Evolutionary conservation across 2,797 vertebrate species (phyloP), one percentile per base, ranked within the genome.

Genomic region (Enteromius thamalakanensis): DNA sequence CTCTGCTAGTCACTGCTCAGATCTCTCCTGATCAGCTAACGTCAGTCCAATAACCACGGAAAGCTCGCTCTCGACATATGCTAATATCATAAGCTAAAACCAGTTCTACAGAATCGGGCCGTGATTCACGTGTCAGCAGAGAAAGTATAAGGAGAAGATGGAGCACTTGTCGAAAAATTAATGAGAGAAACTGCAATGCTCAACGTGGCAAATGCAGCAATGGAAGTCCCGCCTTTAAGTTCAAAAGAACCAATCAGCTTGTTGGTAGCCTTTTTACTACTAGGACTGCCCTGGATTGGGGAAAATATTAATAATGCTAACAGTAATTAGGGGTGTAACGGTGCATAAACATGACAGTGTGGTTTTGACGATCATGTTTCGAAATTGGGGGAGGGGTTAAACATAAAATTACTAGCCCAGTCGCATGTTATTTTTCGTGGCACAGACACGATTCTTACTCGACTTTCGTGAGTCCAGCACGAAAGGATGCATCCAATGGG

Each of bases 11-110:
- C 79, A 89, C 85, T 84, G 75, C 86, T 78, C 65, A 90, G 89
- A 91, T 91, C 89, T 89, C 91, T 90, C 88, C 90, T 91, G 79
- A 90, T 89, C 91, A 91, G 89, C 90, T 87, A 90, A 89, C 90
- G 89, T 88, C 90, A 90, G 89, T 82, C 87, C 81, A 83, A 75
- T 67, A 82, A 75, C 79, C 58, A 76, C 17, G 12, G 37, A 76
- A 83, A 80, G 19, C 75, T 51, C 23, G 11, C 75, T 71, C 51
- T 74, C 37, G 10, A 42, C 10, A 23, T 77, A 74, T 81, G 79
- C 79, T 60, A 82, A 85, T 85, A 82, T 82, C 60, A 82, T 53
- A 74, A 49, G 51, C 42, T 77, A 55, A 81, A 76, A 69, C 42
- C 47, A 69, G 77, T 19, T 26, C 47, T 53, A 72, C 55, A 42